Base-by-base conservation (phyloP, 2,797 vertebrate genomes). In the Xiphophorus birchmanni region DNA sequence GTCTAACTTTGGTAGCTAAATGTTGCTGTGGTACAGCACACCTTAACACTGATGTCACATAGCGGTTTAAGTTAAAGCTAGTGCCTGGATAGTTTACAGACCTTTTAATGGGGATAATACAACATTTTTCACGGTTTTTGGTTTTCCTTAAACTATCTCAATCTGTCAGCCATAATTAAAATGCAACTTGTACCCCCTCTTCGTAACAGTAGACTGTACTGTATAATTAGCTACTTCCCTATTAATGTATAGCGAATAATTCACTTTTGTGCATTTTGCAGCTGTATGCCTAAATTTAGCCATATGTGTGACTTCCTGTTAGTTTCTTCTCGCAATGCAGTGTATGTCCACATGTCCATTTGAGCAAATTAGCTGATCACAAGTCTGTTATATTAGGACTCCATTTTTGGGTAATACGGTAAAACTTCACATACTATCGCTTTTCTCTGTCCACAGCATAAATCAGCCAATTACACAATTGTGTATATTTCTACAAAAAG, bases 81-180 rank as follows among this genome's bases (percentile, higher is more conserved):
- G 3, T 52, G 18, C 42, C 75, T 11, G 7, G 3, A 32, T 47
- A 32, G 4, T 32, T 12, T 6, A 32, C 0, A 26, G 45, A 42
- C 23, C 2, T 44, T 45, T 56, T 5, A 81, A 80, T 84, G 85
- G 80, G 82, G 29, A 40, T 78, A 78, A 74, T 74, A 78, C 44
- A 32, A 35, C 5, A 65, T 65, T 65, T 47, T 35, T 63, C 32
- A 35, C 32, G 60, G 9, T 37, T 65, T 37, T 37, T 63, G 29
- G 29, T 15, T 63, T 35, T 32, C 17, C 45, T 63, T 4, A 35
- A 67, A 40, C 17, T 67, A 67, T 5, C 13, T 37, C 35, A 67
- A 37, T 40, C 1, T 58, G 32, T 65, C 17, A 37, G 17, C 35
- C 63, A 8, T 37, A 37, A 37, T 65, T 65, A 18, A 65, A 21